phyloP scores from a whole-genome alignment of 2,888 invertebrate species.

The Tolmerus cingulatus region DNA sequence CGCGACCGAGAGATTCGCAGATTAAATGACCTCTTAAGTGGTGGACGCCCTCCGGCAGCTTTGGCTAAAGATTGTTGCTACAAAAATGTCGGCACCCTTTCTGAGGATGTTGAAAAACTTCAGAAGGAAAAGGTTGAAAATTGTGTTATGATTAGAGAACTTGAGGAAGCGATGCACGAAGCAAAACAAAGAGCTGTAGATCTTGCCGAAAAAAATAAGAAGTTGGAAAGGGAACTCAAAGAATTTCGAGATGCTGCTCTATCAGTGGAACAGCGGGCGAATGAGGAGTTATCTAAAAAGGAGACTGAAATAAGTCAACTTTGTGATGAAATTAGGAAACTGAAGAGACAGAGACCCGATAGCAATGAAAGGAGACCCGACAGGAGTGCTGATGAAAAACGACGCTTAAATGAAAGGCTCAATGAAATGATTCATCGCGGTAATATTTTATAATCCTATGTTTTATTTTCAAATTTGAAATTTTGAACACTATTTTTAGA shows the following conservation, averaged over 20 bases:
- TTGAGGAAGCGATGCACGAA: slow-evolving; percentile 69
- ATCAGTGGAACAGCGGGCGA: slow-evolving; percentile 79
- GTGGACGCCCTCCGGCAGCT: slow-evolving; percentile 73
- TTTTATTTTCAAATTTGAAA: slow-evolving; percentile 48
- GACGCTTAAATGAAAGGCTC: slow-evolving; percentile 66
- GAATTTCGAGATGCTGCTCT: slow-evolving; percentile 79
- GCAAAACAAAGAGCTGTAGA: slow-evolving; percentile 79
- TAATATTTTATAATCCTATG: slow-evolving; percentile 52
- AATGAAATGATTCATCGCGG: slow-evolving; percentile 71
- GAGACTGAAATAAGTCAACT: slow-evolving; percentile 61
- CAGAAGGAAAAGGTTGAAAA: slow-evolving; percentile 68
- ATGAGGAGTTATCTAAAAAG: slow-evolving; percentile 71
- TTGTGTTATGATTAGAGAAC: slow-evolving; percentile 56
- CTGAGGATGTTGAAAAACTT: slow-evolving; percentile 69
- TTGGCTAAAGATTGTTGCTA: slow-evolving; percentile 73
- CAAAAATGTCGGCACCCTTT: slow-evolving; percentile 66
- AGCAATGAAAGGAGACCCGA: background rate
- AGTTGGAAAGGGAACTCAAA: slow-evolving; percentile 73
- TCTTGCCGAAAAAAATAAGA: slow-evolving; percentile 77
- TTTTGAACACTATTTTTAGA: slow-evolving; percentile 58
- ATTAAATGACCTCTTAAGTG: slow-evolving; percentile 73
- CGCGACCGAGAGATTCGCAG: slow-evolving; percentile 75
- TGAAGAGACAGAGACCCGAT: slow-evolving; percentile 44
- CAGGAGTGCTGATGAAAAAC: slow-evolving; percentile 66
- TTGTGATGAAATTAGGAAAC: slow-evolving; percentile 52